Evolutionary conservation across 2,797 vertebrate genomes (phyloP), one percentile per base, ranked within the genome.

Genomic region (Heliangelus exortis): DNA sequence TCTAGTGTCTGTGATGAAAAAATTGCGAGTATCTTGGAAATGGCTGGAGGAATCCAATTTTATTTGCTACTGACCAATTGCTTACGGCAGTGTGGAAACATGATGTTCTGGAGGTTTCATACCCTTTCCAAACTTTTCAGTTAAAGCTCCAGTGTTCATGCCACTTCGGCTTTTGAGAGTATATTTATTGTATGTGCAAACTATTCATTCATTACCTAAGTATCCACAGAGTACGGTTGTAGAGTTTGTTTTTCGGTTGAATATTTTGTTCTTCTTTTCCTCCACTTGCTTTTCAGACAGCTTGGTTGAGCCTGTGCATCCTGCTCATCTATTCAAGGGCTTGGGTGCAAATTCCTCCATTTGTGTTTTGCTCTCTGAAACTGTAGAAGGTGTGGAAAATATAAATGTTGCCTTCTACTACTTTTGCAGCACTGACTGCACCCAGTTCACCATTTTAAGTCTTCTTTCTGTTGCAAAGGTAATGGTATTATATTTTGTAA

Each of bases 81-180:
- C 77, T 74, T 80, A 79, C 8, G 90, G 39, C n/a, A n/a, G 9
- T 31, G 57, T 10, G 7, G 91, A 95, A 94, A 89, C 2, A 23
- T 8, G 39, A 31, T n/a, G 5, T 90, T 95, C 71, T 73, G 33
- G 36, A 90, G 13, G 22, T 91, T 84, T 96, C 39, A 59, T 90
- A 92, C 83, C 18, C 92, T 95, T 92, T 72, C 41, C 41, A 91
- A 91, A 80, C 29, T 28, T 85, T 95, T 89, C 66, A 68, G 9
- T 96, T 96, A 85, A 33, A 26, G 34, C 53, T 82, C 18, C 34
- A 81, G 21, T 65, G 14, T 68, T 89, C 53, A 73, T 76, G 47
- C 22, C 12, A 54, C 17, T 67, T 62, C 54, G 47, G 34, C 25
- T 92, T 68, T 91, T 95, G 58, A 76, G 83, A 94, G 51, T n/a